Evolutionary conservation across 2,113 vertebrate genomes (phyloP).

Genomic region (Trogon melanurus): DNA sequence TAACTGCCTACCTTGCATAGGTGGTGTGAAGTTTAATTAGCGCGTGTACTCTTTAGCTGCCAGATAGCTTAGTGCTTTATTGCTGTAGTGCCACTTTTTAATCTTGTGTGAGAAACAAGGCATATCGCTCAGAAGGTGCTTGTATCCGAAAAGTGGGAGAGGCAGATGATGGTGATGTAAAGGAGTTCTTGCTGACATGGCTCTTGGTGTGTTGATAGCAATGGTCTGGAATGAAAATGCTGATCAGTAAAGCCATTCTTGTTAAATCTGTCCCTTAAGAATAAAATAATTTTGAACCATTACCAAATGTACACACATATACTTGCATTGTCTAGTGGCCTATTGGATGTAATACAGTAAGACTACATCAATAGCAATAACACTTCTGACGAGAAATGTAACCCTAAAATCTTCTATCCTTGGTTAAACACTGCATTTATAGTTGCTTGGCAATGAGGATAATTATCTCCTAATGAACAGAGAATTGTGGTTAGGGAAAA

Average conservation of each 20-base stretch:
- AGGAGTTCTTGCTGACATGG: neutral
- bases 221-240: neutral
- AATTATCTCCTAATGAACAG: constrained; percentile 73
- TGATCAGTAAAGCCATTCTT: neutral
- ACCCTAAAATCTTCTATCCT: constrained; percentile 16
- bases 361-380: neutral
- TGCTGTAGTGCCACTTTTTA: neutral
- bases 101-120: neutral
- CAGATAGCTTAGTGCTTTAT: neutral
- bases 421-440: constrained; percentile 54
- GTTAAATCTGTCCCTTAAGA: neutral
- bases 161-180: neutral
- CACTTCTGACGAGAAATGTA: constrained; percentile 41
- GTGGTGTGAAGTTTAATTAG: constrained; percentile 4
- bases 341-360: neutral
- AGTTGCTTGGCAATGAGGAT: constrained; percentile 61
- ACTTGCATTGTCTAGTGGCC: neutral
- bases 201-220: neutral
- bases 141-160: neutral
- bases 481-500: constrained; percentile 52
- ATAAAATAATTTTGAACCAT: neutral
- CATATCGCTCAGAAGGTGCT: neutral
- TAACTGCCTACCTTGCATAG: neutral
- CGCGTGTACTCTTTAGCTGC: neutral
- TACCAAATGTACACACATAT: neutral